phyloP scores from a whole-genome alignment of 2,113 vertebrate genomes.

The Aepyceros melampus region DNA sequence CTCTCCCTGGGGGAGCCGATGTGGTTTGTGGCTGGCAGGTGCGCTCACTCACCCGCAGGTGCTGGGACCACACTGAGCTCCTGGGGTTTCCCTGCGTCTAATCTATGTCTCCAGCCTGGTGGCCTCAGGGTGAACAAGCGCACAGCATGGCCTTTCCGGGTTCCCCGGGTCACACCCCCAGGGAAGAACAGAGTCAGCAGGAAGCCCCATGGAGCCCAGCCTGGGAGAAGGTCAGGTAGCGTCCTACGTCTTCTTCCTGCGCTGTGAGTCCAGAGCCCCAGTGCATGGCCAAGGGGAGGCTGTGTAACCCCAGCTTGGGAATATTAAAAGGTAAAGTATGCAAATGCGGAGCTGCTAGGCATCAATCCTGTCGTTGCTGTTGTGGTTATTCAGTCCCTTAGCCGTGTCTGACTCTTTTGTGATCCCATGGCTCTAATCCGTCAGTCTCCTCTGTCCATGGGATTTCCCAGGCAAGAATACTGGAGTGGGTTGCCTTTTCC shows the following conservation, averaged over 20 bases:
- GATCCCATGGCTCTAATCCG: rapidly evolving
- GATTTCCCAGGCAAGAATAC: background rate
- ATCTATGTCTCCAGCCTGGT: background rate
- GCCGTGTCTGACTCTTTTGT: background rate
- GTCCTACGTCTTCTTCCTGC: rapidly evolving
- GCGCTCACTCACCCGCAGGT: rapidly evolving
- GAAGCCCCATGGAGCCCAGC: rapidly evolving
- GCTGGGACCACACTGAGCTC: background rate
- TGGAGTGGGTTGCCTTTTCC: background rate
- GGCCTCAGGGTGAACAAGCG: rapidly evolving
- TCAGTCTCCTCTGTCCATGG: background rate
- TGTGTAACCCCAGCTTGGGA: rapidly evolving
- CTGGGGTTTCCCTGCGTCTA: background rate
- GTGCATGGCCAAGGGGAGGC: rapidly evolving
- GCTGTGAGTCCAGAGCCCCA: background rate
- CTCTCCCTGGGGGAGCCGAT: rapidly evolving
- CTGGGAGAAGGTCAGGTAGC: background rate
- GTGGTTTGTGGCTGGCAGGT: no score
- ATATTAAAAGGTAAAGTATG: background rate
- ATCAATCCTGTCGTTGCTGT: rapidly evolving
- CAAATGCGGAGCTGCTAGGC: rapidly evolving
- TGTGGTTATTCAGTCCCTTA: background rate
- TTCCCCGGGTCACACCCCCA: rapidly evolving
- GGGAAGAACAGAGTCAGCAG: background rate
- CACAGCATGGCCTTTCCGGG: rapidly evolving